Base-by-base conservation (phyloP, 1,140 invertebrate species). In the Lineus longissimus region DNA sequence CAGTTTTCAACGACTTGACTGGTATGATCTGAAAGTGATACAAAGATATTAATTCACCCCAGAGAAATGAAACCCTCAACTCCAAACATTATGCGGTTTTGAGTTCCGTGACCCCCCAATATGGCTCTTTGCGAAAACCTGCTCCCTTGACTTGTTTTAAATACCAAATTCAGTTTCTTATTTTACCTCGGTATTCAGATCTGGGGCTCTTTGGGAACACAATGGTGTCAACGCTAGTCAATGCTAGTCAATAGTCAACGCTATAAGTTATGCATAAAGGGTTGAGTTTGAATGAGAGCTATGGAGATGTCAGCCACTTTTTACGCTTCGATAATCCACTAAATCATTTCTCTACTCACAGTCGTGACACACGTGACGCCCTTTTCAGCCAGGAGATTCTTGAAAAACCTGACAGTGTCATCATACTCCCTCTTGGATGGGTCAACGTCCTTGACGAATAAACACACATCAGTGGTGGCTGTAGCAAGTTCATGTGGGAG, bases 381-480 rank as follows among this genome's bases (percentile, higher is more conserved):
- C 45, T 72, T 68, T 9, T 67, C 64, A 9, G 59, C 57, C 13
- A 81, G 66, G 4, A 76, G 33, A 30, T 77, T 73, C 60, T 78
- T 69, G 62, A 68, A 79, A 51, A 76, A 67, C 54, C 61, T 51
- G 9, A 78, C 68, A 11, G 77, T 76, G 2, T 62, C 29, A 40
- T 81, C 78, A 70, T 75, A 75, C 30, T 81, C 77, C 58, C 75
- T 64, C 27, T 70, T 65, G 31, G 61, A 69, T 45, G 70, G 70
- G 63, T 81, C 71, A 9, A 80, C 40, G 58, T 82, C 80, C 55
- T 80, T 79, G 0, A 81, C 78, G 73, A 82, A 77, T 13, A 82
- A 56, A 67, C 79, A 80, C 9, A 81, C 74, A 36, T 75, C 73
- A 17, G 63, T 57, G 23, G 41, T 61, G 17, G 62, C 60, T 51